Evolutionary conservation across 2,888 invertebrate species (phyloP).

Genomic region (Apocheima hispidaria): DNA sequence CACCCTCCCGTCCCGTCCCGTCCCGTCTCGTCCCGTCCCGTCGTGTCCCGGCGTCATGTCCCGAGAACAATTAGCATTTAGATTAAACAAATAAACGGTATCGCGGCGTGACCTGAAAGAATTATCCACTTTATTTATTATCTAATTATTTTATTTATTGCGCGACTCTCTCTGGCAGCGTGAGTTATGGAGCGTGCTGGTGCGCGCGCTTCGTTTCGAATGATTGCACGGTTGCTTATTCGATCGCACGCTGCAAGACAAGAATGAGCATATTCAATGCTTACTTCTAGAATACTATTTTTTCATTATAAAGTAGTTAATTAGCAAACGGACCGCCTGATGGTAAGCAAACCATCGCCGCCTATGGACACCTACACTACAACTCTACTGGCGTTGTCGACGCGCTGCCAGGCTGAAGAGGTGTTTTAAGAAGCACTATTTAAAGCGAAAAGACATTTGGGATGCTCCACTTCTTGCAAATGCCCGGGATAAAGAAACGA

Average conservation of each 20-base stretch:
- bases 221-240: neutral
- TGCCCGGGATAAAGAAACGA: too few species aligned
- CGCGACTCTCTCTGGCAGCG: conserved; percentile 38
- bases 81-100: conserved; percentile 79
- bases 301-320: too few species aligned
- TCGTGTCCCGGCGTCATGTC: conserved; percentile 27
- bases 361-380: too few species aligned
- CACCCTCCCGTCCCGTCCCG: neutral
- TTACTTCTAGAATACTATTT: too few species aligned
- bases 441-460: too few species aligned
- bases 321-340: too few species aligned
- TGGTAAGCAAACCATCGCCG: too few species aligned
- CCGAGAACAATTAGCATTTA: conserved; percentile 76
- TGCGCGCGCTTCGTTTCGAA: conserved; percentile 8
- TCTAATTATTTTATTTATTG: conserved; percentile 69
- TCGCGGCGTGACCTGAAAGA: conserved; percentile 67
- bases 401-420: too few species aligned
- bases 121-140: conserved; percentile 69
- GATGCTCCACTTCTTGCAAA: too few species aligned
- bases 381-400: too few species aligned
- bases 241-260: neutral
- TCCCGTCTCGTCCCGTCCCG: conserved; percentile 26
- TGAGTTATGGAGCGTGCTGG: conserved; percentile 25
- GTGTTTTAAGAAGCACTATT: too few species aligned
- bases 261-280: neutral